Base-by-base conservation (phyloP, 1,140 invertebrate genomes). In the Lucilia cuprina region DNA sequence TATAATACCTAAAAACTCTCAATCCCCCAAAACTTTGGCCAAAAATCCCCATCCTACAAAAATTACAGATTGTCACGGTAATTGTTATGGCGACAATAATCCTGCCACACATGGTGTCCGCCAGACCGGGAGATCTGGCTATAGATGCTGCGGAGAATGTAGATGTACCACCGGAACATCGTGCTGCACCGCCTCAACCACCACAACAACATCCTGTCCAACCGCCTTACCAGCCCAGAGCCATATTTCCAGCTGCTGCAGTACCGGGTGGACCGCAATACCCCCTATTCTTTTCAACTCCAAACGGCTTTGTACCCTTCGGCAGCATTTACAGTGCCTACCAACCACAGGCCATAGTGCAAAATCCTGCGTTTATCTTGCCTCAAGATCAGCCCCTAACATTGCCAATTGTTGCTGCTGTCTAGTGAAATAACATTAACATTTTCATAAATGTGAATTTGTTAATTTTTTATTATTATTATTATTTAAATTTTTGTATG, bases 221-320 rank as follows among this genome's bases (percentile, higher is more conserved):
- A 25, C 84, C 84, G n/a, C 74, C 70, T 17, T 80, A 77, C n/a
- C 47, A n/a, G 17, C 84, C 84, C 41, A 49, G 77, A 49, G 77
- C 41, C 21, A 21, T 80, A 19, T 65, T 65, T 21, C 74, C 87
- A 87, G 41, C 86, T 84, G 49, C 70, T 88, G 65, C 88, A 80
- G 77, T 75, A 21, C 41, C 55, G 30, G 50, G 34, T 30, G 78
- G 21, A n/a, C 19, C 70, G 47, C n/a, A 74, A n/a, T 75, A 74
- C 47, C 82, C 80, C 30, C 78, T 82, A n/a, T 84, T 82, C 84
- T 84, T 87, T 85, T 82, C 86, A 74, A 84, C 89, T 74, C 88
- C 87, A 85, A 88, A 87, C 86, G 88, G 89, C 84, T 89, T 86
- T 88, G 87, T 78, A 88, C 87, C 84, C 88, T 90, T 83, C 87